Evolutionary conservation across 2,113 vertebrate genomes (phyloP), one percentile per base, ranked within the genome.

Genomic region (Phasianus colchicus): DNA sequence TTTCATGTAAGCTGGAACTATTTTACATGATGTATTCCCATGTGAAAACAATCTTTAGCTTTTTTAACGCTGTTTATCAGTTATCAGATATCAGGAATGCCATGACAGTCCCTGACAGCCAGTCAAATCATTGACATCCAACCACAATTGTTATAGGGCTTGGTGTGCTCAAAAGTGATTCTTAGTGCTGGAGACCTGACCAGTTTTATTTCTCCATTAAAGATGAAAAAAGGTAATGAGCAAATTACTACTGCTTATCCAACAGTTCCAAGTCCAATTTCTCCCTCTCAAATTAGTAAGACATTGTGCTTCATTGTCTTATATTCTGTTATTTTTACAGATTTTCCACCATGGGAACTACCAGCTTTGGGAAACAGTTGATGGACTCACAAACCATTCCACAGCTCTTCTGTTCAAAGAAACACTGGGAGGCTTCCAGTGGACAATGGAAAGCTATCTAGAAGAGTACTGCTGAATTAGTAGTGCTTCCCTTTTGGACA

Each of bases 391-490:
- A 86, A 19, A 36, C 36, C 40, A 57, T 21, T 88, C 74, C 30
- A 71, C 10, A 67, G 65, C 5, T 40, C 36, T 52, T 64, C 82
- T 57, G 12, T 58, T 45, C 60, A 73, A n/a, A 45, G 36, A 69
- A 89, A 66, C 17, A 13, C 43, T 27, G 16, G 6, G 43, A 65
- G 29, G 27, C 29, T 83, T 79, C 30, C 61, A 38, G 19, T 32
- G 30, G 55, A 60, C 10, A 54, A 60, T 27, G 30, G 30, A 54
- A 65, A 70, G 3, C 24, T 18, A 21, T 0, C 0, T 6, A 58
- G 25, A 52, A 43, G 38, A 75, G n/a, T 69, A 54, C 43, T 42
- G 48, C n/a, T 60, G 55, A 52, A 69, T 36, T 58, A 25, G 40
- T 34, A 64, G 19, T 38, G 8, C 54, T 83, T 69, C 25, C 4